A percentile compares a stretch with the other conserved stretches of the same genome.
Evolutionary conservation across 2,113 vertebrate species (phyloP).

Genomic region (Chamaea fasciata): DNA sequence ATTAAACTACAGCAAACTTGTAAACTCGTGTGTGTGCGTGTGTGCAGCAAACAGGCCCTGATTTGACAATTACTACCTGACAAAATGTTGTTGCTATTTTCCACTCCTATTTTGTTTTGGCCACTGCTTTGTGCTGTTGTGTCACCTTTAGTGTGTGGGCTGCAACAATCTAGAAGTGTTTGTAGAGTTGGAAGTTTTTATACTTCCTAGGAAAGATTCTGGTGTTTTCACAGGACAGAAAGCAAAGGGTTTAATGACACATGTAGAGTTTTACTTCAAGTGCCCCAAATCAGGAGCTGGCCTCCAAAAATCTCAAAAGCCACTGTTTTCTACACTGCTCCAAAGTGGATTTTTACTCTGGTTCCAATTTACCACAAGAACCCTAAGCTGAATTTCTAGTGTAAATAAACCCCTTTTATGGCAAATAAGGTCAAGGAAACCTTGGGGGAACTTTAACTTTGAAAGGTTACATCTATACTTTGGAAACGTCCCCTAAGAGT

Average conservation of each 20-base stretch:
- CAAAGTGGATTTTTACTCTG: neutral
- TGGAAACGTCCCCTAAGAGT: neutral
- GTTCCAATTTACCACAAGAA: neutral
- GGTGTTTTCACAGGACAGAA: neutral
- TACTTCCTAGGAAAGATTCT: neutral
- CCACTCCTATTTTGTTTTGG: neutral
- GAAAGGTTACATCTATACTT: accelerated
- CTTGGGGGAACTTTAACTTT: neutral
- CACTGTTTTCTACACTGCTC: neutral
- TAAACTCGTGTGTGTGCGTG: neutral
- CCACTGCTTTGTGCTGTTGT: neutral
- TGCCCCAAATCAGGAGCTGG: neutral
- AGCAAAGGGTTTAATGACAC: neutral
- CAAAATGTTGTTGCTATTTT: neutral
- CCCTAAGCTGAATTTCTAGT: neutral
- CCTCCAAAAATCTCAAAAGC: neutral
- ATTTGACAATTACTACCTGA: neutral
- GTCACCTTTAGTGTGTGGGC: neutral
- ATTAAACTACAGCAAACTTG: neutral
- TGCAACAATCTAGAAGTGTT: neutral
- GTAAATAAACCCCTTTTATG: neutral
- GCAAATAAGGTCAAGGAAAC: neutral
- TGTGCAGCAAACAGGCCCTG: neutral
- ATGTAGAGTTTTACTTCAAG: neutral
- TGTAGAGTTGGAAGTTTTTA: neutral